phyloP scores from a whole-genome alignment of 2,797 vertebrate genomes.

The Melanotaenia parkinsoni region DNA sequence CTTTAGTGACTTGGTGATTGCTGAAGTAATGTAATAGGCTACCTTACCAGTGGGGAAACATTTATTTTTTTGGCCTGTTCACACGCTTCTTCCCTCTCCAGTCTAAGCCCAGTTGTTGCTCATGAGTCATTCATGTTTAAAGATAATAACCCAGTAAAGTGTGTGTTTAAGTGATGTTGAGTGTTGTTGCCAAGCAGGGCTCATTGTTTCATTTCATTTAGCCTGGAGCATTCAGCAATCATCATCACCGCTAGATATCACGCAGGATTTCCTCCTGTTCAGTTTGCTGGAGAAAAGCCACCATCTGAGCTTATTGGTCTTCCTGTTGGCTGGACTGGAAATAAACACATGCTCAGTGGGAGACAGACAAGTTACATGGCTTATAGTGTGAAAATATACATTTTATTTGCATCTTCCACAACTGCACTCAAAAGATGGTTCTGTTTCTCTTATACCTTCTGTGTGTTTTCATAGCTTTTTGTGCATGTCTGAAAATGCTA shows the following conservation, averaged over 20 bases:
- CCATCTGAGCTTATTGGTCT: conserved; percentile 44
- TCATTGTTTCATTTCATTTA: conserved; percentile 62
- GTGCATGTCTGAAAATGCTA: background rate
- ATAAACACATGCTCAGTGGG: conserved; percentile 18
- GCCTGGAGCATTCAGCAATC: conserved; percentile 40
- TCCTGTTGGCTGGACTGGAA: conserved; percentile 62
- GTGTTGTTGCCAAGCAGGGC: conserved; percentile 40
- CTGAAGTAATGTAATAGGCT: background rate
- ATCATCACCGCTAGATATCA: conserved; percentile 64
- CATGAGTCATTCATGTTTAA: conserved; percentile 52
- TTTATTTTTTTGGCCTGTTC: background rate
- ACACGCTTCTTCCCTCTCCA: conserved; percentile 11
- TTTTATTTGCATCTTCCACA: background rate
- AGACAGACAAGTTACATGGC: background rate
- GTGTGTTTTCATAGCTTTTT: background rate
- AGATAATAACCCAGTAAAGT: conserved; percentile 44
- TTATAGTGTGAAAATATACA: background rate
- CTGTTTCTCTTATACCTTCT: background rate
- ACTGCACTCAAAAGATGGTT: background rate
- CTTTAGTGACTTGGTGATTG: background rate
- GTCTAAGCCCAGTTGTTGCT: conserved; percentile 35
- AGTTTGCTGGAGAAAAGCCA: conserved; percentile 62
- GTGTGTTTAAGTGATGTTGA: conserved; percentile 20
- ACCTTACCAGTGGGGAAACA: background rate
- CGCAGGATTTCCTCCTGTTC: conserved; percentile 77